Evolutionary conservation across 2,888 invertebrate species (phyloP), one percentile per base, ranked within the genome.

Genomic region (Trichopoda pennipes): DNA sequence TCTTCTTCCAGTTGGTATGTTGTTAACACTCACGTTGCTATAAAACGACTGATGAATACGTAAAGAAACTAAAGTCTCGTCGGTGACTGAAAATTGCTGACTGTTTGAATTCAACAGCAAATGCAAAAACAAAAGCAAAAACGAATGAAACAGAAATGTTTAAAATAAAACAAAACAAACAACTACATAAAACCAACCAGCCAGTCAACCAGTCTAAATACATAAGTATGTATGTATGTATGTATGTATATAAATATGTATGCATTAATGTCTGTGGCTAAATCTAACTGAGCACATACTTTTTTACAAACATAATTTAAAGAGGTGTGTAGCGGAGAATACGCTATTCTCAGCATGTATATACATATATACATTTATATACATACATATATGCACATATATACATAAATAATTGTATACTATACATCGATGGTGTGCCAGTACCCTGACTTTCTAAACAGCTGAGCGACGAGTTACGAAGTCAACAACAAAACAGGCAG

Each of bases 391-490:
- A 9, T 35, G 16, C 32, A 69, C 47, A 49, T 21, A 51, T 19
- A 17, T 2, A 7, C 47, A 35, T 58, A 76, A 17, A 66, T 58
- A 60, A 32, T 38, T 58, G 47, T 61, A 72, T 82, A 79, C 66
- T 73, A 82, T 76, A 79, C 75, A 58, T 17, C 61, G 78, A 56
- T 68, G 55, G 82, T 79, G 75, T 79, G 66, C 75, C 66, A 82
- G 23, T 75, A 82, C 66, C 84, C 79, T 72, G 80, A 86, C 85
- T 85, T 86, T 85, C 85, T 84, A 85, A 86, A 85, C 85, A 86
- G 86, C 86, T 86, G 86, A 85, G 85, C 80, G 85, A 81, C 66
- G 55, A 58, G 53, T 78, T 75, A 73, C 35, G 49, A 77, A 77
- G 53, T 10, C 56, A 80, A 53, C 55, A 55, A 64, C 63, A 68